Evolutionary conservation across 2,888 invertebrate genomes (phyloP).

Genomic region (Pseudococcus longispinus): DNA sequence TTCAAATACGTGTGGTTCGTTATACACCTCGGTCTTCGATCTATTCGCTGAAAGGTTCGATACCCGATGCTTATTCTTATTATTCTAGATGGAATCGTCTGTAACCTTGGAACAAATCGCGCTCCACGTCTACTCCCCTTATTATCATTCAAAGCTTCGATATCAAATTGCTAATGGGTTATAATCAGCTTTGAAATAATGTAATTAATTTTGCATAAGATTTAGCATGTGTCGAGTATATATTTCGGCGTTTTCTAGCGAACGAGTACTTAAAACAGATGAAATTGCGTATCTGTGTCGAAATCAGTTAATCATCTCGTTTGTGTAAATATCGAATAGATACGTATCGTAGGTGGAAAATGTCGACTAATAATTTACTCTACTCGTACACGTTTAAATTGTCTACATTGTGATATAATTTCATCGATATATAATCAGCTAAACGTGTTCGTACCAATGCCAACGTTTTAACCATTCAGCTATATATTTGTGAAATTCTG

Average conservation of each 20-base stretch:
- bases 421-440: not conserved
- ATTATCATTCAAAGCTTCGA: not conserved
- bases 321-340: slow-evolving; percentile 6
- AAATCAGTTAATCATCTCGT: slow-evolving; percentile 3
- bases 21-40: not conserved
- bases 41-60: not conserved
- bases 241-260: not conserved
- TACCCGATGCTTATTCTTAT: not conserved
- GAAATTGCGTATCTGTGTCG: not conserved
- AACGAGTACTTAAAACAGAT: not conserved
- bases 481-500: not conserved
- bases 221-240: not conserved
- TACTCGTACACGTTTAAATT: not conserved
- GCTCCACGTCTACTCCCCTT: no score
- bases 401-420: not conserved
- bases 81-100: not conserved
- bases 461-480: not conserved
- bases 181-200: slow-evolving; percentile 18
- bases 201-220: slow-evolving; percentile 24
- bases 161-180: not conserved
- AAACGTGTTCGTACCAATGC: not conserved
- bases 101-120: not conserved
- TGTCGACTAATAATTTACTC: not conserved
- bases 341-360: no score
- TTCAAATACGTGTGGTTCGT: not conserved